Evolutionary conservation across 2,797 vertebrate genomes (phyloP).

Genomic region (Channallabes apus): DNA sequence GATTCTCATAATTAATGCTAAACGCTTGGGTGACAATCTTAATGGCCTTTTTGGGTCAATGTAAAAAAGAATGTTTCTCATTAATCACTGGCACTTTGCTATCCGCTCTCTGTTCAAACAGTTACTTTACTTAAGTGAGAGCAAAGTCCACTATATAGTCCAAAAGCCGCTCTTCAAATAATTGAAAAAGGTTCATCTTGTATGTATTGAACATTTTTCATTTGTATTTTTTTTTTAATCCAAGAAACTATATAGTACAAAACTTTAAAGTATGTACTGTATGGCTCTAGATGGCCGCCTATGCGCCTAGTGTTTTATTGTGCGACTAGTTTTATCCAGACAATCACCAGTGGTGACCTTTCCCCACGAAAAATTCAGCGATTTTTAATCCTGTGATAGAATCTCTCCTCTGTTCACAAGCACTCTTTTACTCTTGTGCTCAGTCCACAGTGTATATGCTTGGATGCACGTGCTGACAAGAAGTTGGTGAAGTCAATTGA

Average conservation of each 20-base stretch:
- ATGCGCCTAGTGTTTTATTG: too few relatives aligned
- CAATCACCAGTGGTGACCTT: too few relatives aligned
- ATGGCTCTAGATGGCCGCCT: too few relatives aligned
- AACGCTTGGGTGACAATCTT: slow-evolving; percentile 73
- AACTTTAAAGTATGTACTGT: too few relatives aligned
- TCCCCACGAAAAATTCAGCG: too few relatives aligned
- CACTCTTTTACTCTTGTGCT: too few relatives aligned
- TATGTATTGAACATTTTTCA: slow-evolving; percentile 1
- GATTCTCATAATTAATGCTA: slow-evolving; percentile 73
- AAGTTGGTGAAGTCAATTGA: too few relatives aligned
- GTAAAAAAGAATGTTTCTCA: slow-evolving; percentile 73
- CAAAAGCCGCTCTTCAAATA: slow-evolving; percentile 14
- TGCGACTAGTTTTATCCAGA: too few relatives aligned
- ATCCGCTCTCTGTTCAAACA: slow-evolving; percentile 50
- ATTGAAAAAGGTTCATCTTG: neutral
- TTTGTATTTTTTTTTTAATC: neutral
- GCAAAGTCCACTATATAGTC: slow-evolving; percentile 9
- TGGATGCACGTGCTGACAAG: too few relatives aligned
- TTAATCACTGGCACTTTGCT: slow-evolving; percentile 70
- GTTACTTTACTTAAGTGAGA: slow-evolving; percentile 18
- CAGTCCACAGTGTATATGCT: too few relatives aligned
- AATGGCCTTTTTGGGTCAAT: slow-evolving; percentile 76
- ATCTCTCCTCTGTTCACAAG: too few relatives aligned
- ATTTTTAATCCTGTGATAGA: too few relatives aligned
- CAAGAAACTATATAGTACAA: neutral